phyloP scores from a whole-genome alignment of 2,888 invertebrate species.

The Ceraclea dissimilis region DNA sequence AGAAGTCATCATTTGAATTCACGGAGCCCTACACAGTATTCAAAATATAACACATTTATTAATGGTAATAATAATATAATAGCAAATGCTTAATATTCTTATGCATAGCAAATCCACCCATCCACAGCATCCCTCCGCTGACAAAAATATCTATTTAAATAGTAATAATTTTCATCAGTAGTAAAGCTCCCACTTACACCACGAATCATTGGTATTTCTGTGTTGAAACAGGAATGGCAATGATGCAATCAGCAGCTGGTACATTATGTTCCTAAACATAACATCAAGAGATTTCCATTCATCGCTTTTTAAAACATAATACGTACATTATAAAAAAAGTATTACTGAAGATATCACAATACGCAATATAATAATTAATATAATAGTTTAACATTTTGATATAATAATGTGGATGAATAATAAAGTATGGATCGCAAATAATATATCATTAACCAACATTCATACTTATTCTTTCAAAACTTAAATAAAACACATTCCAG shows the following conservation, averaged over 20 bases:
- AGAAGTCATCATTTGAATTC: background rate
- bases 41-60: slow-evolving; percentile 1
- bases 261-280: background rate
- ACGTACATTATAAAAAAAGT: no score
- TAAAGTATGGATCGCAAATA: no score
- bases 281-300: no score
- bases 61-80: background rate
- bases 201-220: background rate
- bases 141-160: background rate
- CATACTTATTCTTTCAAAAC: no score
- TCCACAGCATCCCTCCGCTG: background rate
- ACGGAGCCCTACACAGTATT: background rate
- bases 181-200: background rate
- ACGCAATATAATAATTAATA: no score
- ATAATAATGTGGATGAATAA: no score
- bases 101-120: no score
- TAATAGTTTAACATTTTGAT: no score
- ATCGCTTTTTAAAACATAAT: no score
- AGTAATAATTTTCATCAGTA: background rate
- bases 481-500: no score
- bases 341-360: no score
- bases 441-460: no score
- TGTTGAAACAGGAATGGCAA: background rate
- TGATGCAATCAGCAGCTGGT: background rate
- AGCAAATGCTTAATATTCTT: background rate